Percentiles rank a stretch among this genome's conserved stretches.
Conservation (phyloP, 2,888 invertebrate species). For the Macaria notata region DNA sequence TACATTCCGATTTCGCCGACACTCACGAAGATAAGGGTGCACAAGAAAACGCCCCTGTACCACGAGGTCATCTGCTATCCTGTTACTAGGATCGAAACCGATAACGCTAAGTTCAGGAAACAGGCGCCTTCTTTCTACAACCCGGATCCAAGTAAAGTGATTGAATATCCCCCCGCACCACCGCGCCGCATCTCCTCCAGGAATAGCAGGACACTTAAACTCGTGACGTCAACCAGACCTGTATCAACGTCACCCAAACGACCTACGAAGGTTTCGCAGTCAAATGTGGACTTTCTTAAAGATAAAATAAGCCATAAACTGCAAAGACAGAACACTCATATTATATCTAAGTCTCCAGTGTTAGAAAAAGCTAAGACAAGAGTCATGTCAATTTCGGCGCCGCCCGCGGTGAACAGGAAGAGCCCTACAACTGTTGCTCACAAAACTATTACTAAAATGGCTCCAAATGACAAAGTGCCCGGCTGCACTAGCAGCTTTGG, state of each 20-base stretch:
- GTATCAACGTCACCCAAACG: slow-evolving; percentile 60
- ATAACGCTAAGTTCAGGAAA: slow-evolving; percentile 79
- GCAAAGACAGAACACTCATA: slow-evolving; percentile 73
- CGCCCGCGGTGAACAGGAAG: slow-evolving; percentile 68
- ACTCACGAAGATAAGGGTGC: slow-evolving; percentile 89
- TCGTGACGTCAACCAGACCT: slow-evolving; percentile 81
- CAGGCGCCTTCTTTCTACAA: slow-evolving; percentile 81
- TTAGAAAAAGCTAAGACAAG: slow-evolving; percentile 44
- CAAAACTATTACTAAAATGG: slow-evolving; percentile 44
- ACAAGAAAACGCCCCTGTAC: slow-evolving; percentile 82
- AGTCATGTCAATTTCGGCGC: slow-evolving; percentile 66
- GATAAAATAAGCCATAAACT: slow-evolving; percentile 84
- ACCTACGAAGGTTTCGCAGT: slow-evolving; percentile 53
- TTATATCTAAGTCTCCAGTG: slow-evolving; percentile 50
- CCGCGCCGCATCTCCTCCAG: slow-evolving; percentile 90
- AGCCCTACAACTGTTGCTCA: slow-evolving; percentile 38
- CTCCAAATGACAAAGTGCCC: slow-evolving; percentile 42
- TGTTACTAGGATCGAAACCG: slow-evolving; percentile 63
- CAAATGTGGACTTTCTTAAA: slow-evolving; percentile 83
- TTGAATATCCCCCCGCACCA: slow-evolving; percentile 84
- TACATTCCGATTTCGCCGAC: slow-evolving; percentile 92
- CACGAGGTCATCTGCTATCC: slow-evolving; percentile 85
- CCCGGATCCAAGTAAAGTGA: slow-evolving; percentile 53
- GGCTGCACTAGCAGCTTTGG: slow-evolving; percentile 73
- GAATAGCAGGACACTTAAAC: slow-evolving; percentile 85